Conservation (phyloP, 2,888 invertebrate genomes). For the Lycocerus yunnanus region DNA sequence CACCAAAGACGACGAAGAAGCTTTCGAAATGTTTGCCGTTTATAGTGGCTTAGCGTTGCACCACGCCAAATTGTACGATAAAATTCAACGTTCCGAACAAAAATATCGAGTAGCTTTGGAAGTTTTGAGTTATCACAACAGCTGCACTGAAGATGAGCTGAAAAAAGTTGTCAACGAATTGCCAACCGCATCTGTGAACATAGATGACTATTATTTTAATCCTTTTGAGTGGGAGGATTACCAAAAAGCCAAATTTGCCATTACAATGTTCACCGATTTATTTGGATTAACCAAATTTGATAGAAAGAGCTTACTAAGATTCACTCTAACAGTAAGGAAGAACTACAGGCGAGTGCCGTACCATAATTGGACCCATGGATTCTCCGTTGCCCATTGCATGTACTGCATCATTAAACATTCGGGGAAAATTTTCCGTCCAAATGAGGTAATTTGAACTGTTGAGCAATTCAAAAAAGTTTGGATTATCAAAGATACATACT, state of each 20-base stretch:
- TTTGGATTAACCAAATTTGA: conserved; percentile 72
- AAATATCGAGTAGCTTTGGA: conserved; percentile 82
- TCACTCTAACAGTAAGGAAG: conserved; percentile 80
- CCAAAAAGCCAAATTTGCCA: conserved; percentile 63
- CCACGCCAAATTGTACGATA: conserved; percentile 83
- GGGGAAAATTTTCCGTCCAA: conserved; percentile 59
- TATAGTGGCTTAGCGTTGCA: conserved; percentile 86
- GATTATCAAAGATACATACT: no score
- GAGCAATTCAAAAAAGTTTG: no score
- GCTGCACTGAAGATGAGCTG: conserved; percentile 71
- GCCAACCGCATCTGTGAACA: conserved; percentile 44
- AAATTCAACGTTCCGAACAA: conserved; percentile 80
- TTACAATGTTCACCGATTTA: conserved; percentile 54
- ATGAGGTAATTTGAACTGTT: conserved; percentile 59
- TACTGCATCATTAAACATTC: conserved; percentile 72
- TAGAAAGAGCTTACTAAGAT: conserved; percentile 67
- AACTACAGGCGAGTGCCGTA: conserved; percentile 85
- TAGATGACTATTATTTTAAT: conserved; percentile 71
- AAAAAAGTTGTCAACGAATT: conserved; percentile 38
- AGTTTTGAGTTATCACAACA: conserved; percentile 82
- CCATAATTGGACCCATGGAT: conserved; percentile 88
- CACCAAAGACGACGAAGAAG: conserved; percentile 73
- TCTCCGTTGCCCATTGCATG: conserved; percentile 85
- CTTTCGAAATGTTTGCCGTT: conserved; percentile 82
- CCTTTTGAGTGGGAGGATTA: conserved; percentile 72